Conservation (phyloP, 2,888 invertebrate genomes). For the Aphidoletes aphidimyza region DNA sequence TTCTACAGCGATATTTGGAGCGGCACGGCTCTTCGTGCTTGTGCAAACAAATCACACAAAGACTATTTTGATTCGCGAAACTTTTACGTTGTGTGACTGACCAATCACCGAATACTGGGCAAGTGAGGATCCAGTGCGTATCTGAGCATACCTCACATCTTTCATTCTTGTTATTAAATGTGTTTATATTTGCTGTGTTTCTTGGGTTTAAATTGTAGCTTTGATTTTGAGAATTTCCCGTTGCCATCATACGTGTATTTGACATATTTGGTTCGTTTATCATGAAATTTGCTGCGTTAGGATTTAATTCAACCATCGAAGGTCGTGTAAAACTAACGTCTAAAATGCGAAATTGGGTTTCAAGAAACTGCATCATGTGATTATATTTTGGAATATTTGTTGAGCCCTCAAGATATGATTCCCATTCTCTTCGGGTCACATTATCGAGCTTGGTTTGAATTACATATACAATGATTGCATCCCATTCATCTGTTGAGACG, state of each 20-base stretch:
- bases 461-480: not conserved
- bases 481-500: not conserved
- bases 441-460: no score
- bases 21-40: not conserved
- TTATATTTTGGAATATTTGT: not conserved
- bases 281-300: no score
- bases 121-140: not conserved
- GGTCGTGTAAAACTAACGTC: no score
- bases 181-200: no score
- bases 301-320: no score
- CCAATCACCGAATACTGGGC: not conserved
- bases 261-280: not conserved
- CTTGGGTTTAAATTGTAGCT: no score
- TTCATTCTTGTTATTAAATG: not conserved
- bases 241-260: not conserved
- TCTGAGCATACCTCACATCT: not conserved
- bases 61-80: not conserved
- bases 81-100: not conserved
- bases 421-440: not conserved
- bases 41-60: not conserved
- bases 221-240: not conserved
- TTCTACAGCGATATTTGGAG: not conserved
- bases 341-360: not conserved
- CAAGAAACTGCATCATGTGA: not conserved
- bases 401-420: not conserved